phyloP scores from a whole-genome alignment of 2,797 vertebrate species.

The Tamandua tetradactyla region DNA sequence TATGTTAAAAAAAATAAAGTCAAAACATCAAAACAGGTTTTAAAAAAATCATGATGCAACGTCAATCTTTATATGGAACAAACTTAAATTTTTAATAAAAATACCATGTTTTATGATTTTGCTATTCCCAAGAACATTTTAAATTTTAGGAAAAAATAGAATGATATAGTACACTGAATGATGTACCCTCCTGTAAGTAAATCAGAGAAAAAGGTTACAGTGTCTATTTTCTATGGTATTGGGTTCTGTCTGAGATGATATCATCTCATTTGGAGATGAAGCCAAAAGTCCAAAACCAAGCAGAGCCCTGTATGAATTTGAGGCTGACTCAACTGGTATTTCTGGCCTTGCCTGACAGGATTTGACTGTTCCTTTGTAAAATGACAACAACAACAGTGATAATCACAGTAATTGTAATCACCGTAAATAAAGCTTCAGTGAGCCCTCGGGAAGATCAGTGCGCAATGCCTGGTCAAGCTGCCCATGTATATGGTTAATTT shows the following conservation, averaged over 20 bases:
- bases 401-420: neutral
- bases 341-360: neutral
- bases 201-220: neutral
- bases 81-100: neutral
- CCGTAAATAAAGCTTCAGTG: neutral
- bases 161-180: neutral
- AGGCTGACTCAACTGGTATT: neutral
- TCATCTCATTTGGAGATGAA: neutral
- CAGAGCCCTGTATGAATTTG: neutral
- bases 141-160: conserved; percentile 32
- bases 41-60: neutral
- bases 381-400: neutral
- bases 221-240: conserved; percentile 5
- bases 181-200: neutral
- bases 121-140: conserved; percentile 46
- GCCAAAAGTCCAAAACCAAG: conserved; percentile 12
- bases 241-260: conserved; percentile 5
- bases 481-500: too few species aligned
- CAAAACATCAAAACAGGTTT: neutral
- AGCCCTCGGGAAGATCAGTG: neutral
- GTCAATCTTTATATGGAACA: conserved; percentile 26
- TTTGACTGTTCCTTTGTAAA: neutral
- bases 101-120: neutral
- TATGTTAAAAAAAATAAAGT: conserved; percentile 11
- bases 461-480: neutral